Percentiles rank a stretch among this genome's conserved stretches.
These are phyloP conservation scores for Brachyalestes nurse DNA, from an alignment of 2,797 vertebrate genomes.

Conservation along the genomic window DNA sequence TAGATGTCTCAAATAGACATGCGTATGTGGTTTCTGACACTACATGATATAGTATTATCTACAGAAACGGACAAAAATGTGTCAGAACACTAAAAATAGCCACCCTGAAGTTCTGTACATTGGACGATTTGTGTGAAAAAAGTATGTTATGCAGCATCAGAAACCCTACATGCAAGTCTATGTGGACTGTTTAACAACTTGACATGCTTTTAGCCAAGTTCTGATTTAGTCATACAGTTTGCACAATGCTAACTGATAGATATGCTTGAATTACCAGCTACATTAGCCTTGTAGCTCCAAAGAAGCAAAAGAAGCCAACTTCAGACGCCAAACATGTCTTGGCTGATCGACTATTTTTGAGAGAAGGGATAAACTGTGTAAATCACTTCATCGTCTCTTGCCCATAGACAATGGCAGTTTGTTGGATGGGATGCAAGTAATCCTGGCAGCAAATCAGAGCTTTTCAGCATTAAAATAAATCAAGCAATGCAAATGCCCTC, in stretches of 20 bases:
- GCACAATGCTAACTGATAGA: too few relatives aligned
- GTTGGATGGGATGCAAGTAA: constrained; percentile 28
- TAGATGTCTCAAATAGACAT: background rate
- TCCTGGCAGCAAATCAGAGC: constrained; percentile 20
- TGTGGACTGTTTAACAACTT: too few relatives aligned
- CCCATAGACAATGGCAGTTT: background rate
- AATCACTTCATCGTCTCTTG: background rate
- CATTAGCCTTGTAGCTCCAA: background rate
- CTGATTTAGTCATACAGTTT: too few relatives aligned
- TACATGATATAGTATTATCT: background rate
- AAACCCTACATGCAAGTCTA: too few relatives aligned
- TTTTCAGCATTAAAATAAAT: constrained; percentile 34
- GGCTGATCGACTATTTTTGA: background rate
- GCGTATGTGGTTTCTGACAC: background rate
- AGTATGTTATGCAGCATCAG: too few relatives aligned
- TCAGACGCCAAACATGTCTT: background rate
- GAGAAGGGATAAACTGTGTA: background rate
- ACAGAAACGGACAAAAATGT: background rate
- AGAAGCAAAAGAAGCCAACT: background rate
- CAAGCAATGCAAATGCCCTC: constrained; percentile 4
- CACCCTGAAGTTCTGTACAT: too few relatives aligned
- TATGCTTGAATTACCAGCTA: too few relatives aligned
- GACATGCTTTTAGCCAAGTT: too few relatives aligned
- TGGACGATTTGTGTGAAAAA: background rate
- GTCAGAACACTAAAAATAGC: background rate